Conservation (phyloP, 2,797 vertebrate genomes). For the Tadarida brasiliensis region DNA sequence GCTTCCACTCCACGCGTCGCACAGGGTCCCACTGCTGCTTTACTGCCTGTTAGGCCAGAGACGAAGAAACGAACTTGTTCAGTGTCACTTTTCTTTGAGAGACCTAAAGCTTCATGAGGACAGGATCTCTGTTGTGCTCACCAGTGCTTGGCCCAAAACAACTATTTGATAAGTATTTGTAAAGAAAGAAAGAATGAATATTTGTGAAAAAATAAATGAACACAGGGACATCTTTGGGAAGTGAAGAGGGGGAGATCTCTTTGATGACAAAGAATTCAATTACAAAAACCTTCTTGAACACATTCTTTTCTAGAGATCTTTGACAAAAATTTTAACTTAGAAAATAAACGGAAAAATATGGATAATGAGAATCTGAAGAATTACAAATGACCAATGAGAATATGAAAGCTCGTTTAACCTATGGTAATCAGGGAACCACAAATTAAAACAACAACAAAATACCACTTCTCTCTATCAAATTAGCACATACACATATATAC, state of each 20-base stretch:
- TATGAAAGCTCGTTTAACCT: neutral
- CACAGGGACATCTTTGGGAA: neutral
- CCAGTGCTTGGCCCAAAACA: neutral
- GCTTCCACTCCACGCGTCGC: neutral
- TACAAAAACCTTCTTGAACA: conserved; percentile 6
- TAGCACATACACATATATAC: neutral
- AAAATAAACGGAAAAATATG: neutral
- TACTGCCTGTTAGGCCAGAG: neutral
- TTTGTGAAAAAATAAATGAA: neutral
- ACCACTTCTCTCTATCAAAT: neutral
- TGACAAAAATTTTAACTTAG: neutral
- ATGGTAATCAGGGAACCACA: neutral
- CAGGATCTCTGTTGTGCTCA: neutral
- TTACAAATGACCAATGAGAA: neutral
- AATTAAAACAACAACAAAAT: conserved; percentile 18
- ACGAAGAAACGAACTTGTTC: neutral
- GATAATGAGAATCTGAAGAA: neutral
- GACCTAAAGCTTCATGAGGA: neutral
- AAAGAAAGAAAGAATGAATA: neutral
- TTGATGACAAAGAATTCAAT: conserved; percentile 4
- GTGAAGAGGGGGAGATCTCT: neutral
- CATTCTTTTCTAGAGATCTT: neutral
- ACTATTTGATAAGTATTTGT: neutral
- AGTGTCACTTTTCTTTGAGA: neutral
- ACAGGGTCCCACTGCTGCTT: neutral